Percentiles rank a stretch among this genome's conserved stretches.
phyloP scores from a whole-genome alignment of 2,888 invertebrate genomes.

The Dinocampus coccinellae region DNA sequence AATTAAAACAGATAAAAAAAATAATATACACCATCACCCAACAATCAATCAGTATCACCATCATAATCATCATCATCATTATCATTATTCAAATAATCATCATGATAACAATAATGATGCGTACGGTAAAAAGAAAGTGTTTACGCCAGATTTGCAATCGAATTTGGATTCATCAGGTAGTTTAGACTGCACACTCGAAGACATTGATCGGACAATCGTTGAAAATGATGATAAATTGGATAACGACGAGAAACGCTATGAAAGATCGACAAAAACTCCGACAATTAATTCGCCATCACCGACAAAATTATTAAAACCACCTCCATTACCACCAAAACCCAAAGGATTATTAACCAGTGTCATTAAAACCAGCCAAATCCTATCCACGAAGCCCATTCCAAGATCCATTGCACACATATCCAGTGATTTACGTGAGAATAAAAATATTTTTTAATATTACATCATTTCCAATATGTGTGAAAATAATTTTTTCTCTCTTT shows the following conservation, averaged over 20 bases:
- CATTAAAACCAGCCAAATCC: constrained; percentile 57
- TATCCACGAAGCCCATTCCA: constrained; percentile 59
- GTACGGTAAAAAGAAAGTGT: not conserved
- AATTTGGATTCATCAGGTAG: constrained; percentile 55
- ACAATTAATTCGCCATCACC: constrained; percentile 40
- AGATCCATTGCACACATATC: constrained; percentile 51
- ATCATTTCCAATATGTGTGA: not conserved
- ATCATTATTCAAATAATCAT: constrained; percentile 4
- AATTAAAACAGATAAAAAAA: constrained; percentile 38
- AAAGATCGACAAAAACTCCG: not conserved
- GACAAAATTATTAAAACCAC: constrained; percentile 71
- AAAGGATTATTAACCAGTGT: constrained; percentile 76
- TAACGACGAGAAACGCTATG: constrained; percentile 30
- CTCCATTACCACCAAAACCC: constrained; percentile 82
- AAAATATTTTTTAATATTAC: constrained; percentile 54
- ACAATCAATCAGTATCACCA: not conserved
- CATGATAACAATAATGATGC: constrained; percentile 20
- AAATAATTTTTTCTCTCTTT: not conserved
- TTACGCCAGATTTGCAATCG: constrained; percentile 40
- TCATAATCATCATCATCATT: constrained; percentile 2
- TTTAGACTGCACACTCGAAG: constrained; percentile 60
- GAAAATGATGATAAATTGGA: constrained; percentile 55
- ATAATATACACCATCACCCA: constrained; percentile 22
- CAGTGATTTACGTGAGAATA: constrained; percentile 52
- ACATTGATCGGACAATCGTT: constrained; percentile 61